Evolutionary conservation across 2,888 invertebrate species (phyloP), one percentile per base, ranked within the genome.

Genomic region (Acrobasis repandana): DNA sequence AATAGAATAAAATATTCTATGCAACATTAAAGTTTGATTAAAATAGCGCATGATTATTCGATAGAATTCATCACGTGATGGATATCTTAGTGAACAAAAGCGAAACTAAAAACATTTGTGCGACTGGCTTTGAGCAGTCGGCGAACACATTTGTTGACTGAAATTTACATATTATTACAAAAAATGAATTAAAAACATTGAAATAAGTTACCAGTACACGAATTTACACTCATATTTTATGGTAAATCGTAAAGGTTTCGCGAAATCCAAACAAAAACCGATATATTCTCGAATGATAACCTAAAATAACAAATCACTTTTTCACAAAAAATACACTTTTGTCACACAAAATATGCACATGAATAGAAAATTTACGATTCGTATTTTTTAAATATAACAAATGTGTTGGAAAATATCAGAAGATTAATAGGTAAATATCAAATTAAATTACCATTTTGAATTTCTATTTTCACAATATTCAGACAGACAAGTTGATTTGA

Each of bases 371-470:
- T 77, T 80, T 70, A 68, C 58, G 34, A 20, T 1, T 11, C 18
- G 9, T 48, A 59, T 14, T 1, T n/a, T 14, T 59, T 54, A 2
- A 9, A n/a, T 8, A 10, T 11, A 43, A 43, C 47, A 16, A 58
- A 63, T 50, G 2, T 1, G 43, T 43, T 11, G 14, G 0, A 10
- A 62, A 75, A 63, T 57, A 16, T 46, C n/a, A 0, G 46, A 56
- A 61, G 90, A 90, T 90, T 85, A 69, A 18, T 50, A 1, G 2
- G 68, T 65, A 80, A 84, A 79, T 68, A 67, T 57, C 0, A 67
- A 86, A 85, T 89, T 82, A 15, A 81, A 67, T 89, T 90, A 90
- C 90, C 90, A 90, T 90, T 85, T 88, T 88, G 80, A 68, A 68
- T 65, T 68, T 69, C 67, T 43, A 43, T 72, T 64, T 68, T 71